Evolutionary conservation across 2,797 vertebrate species (phyloP), one percentile per base, ranked within the genome.

Genomic region (Rallus crepitans): DNA sequence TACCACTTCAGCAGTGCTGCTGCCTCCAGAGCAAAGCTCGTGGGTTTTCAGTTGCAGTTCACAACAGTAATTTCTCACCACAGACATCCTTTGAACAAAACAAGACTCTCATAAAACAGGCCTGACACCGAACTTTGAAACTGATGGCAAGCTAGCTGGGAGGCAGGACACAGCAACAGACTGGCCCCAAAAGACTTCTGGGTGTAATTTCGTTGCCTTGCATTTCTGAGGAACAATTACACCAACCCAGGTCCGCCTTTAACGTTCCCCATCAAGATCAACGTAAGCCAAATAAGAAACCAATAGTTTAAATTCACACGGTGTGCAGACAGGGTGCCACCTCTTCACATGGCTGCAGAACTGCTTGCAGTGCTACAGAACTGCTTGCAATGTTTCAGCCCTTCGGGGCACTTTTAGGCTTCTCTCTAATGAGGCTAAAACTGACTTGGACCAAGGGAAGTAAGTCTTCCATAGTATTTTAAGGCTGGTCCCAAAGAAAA

Each of bases 41-140:
- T 20, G 40, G 60, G 8, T 47, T 89, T 89, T 82, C 88, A 59
- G 48, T 16, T 78, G 75, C 59, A 53, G 37, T 30, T 93, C 4
- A 0, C 15, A 1, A 65, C 75, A 81, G 60, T 55, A 39, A 87
- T 52, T 82, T 95, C 77, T 92, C 75, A 65, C 86, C 45, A 6
- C 2, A 12, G 48, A 92, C 83, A 90, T 35, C 73, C 88, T 90
- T 75, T 45, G 19, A 93, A 92, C 66, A 63, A 94, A 95, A 89
- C 50, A 65, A 27, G 57, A 14, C 6, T 71, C 39, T 45, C 71
- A 53, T 21, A 73, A 68, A 90, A 50, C 10, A 2, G 57, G 35
- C 25, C 48, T 61, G 53, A 76, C 2, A 3, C 40, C 82, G 42
- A 92, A 80, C 68, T 52, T 78, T 55, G 57, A 55, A 92, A 89